Evolutionary conservation across 1,140 invertebrate genomes (phyloP), one percentile per base, ranked within the genome.

Genomic region (Tribolium madens): DNA sequence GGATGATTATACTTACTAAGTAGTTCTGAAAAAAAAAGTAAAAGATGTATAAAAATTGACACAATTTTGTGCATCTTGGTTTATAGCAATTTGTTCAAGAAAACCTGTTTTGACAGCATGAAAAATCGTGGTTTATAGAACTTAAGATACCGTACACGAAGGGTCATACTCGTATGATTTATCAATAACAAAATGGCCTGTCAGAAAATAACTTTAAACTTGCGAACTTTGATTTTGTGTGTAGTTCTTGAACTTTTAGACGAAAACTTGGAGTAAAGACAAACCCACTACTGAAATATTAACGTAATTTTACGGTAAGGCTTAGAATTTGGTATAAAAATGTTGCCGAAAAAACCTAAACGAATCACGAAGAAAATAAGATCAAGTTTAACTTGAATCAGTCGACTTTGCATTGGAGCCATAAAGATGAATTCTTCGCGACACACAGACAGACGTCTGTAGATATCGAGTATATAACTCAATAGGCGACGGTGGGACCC

Each of bases 401-500:
- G 12, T 18, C 13, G 52, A 53, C 2, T 17, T 5, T 33, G 1
- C 9, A 12, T 21, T 64, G n/a, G 26, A 26, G 14, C 14, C n/a
- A 57, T 57, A 18, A 57, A 21, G 52, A 6, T n/a, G 21, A 14
- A 42, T 64, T 64, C 57, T 33, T 64, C 53, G 73, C 33, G 36
- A 75, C 73, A 68, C 42, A 68, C 33, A 75, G 26, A 68, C 33
- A 75, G 26, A 69, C 73, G 73, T 64, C 57, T 64, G n/a, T n/a
- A 64, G 73, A 36, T 47, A 75, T 48, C 42, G 73, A 77, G 75
- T 73, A 73, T 42, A 79, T 79, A 79, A 79, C 75, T 79, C 78
- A 77, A 79, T 79, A 77, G 76, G 74, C 52, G 70, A 73, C 57
- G 57, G 71, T 72, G 73, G 60, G 46, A 77, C 42, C 21, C 47